Evolutionary conservation across 2,113 vertebrate genomes (phyloP).

Genomic region (Gymnocephalus cernua): DNA sequence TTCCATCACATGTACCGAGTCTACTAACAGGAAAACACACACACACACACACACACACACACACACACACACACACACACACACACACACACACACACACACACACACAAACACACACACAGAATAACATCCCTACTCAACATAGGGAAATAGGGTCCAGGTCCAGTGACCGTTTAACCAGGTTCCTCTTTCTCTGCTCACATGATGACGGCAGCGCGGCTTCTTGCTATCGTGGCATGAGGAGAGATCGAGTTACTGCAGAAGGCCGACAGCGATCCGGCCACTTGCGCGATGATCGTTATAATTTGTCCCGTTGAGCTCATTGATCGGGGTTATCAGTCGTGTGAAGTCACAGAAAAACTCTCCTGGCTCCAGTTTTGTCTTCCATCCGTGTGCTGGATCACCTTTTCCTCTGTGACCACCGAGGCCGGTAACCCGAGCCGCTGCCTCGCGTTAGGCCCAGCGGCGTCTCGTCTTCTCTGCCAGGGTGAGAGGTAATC

Average conservation of each 20-base stretch:
- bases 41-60: too few relatives aligned
- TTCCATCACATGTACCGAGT: too few relatives aligned
- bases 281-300: not conserved
- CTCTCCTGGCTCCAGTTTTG: conserved; percentile 2
- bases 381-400: conserved; percentile 8
- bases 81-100: too few relatives aligned
- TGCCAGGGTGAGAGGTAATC: conserved; percentile 33
- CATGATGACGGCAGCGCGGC: not conserved
- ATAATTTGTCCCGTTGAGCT: not conserved
- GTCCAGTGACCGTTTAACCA: not conserved
- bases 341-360: not conserved
- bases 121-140: too few relatives aligned
- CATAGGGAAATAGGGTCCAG: too few relatives aligned
- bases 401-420: conserved; percentile 55
- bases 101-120: too few relatives aligned
- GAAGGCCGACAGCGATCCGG: not conserved
- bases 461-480: conserved; percentile 52
- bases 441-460: conserved; percentile 8
- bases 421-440: conserved; percentile 67
- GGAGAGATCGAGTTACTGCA: not conserved
- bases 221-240: not conserved
- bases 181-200: not conserved
- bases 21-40: too few relatives aligned
- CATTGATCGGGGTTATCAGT: not conserved
- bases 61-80: too few relatives aligned